Evolutionary conservation across 2,797 vertebrate genomes (phyloP).

Genomic region (Clarias pachynema): DNA sequence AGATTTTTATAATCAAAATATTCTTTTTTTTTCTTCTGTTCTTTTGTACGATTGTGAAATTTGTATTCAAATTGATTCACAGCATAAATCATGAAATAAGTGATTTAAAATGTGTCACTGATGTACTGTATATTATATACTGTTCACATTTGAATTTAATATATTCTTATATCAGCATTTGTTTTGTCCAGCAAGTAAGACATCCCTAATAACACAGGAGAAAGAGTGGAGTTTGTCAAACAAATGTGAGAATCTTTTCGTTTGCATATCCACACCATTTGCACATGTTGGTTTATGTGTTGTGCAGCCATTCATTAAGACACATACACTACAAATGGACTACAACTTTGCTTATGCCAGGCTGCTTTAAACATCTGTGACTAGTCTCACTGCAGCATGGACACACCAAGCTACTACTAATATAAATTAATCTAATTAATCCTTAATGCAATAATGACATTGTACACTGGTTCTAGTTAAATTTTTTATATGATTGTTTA

Average conservation of each 20-base stretch:
- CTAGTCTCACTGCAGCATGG: neutral
- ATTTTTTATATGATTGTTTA: neutral
- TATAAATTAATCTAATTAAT: neutral
- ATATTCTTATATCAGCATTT: too few species aligned
- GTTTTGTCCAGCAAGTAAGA: neutral
- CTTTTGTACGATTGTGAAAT: neutral
- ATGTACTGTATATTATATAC: neutral
- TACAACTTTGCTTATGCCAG: neutral
- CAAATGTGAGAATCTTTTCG: constrained; percentile 16
- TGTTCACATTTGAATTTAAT: neutral
- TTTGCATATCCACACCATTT: constrained; percentile 25
- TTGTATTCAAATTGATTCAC: neutral
- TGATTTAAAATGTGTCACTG: neutral
- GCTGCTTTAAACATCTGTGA: neutral
- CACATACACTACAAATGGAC: neutral
- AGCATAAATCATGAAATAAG: neutral
- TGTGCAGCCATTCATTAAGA: neutral
- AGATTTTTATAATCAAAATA: neutral
- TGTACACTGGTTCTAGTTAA: neutral
- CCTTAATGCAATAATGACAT: neutral
- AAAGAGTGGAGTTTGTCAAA: neutral
- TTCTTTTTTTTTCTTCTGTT: neutral
- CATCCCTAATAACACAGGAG: neutral
- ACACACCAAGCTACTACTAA: neutral
- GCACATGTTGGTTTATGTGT: constrained; percentile 7